Percentiles rank a stretch among this genome's conserved stretches.
phyloP scores from a whole-genome alignment of 92 coral and sea anemone genomes.

The Heteractis magnifica region DNA sequence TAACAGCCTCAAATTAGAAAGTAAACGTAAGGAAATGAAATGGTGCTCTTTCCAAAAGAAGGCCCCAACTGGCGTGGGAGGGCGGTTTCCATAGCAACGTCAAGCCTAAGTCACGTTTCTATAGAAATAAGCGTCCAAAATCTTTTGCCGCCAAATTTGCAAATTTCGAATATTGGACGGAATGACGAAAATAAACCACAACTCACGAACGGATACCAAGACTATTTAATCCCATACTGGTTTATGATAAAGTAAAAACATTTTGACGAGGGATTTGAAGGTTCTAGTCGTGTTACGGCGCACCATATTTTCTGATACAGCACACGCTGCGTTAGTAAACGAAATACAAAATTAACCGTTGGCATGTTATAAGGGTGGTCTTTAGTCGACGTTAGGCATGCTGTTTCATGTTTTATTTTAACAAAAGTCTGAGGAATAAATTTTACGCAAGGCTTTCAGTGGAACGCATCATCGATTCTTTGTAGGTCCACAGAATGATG shows the following conservation, averaged over 20 bases:
- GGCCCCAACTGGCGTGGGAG: constrained; percentile 69
- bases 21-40: constrained; percentile 68
- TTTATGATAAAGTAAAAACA: constrained; percentile 1
- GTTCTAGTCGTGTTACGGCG: constrained; percentile 8
- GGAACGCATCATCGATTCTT: constrained; percentile 33
- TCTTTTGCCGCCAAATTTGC: constrained; percentile 76
- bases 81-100: constrained; percentile 76
- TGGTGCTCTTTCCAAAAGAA: constrained; percentile 57
- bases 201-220: constrained; percentile 27
- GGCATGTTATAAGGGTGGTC: constrained; percentile 1
- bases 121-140: constrained; percentile 75
- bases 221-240: constrained; percentile 19
- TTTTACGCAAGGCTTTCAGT: constrained; percentile 24
- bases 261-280: neutral
- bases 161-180: constrained; percentile 59
- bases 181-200: constrained; percentile 33
- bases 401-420: constrained; percentile 21
- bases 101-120: constrained; percentile 71
- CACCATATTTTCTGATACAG: neutral
- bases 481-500: constrained; percentile 9
- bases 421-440: constrained; percentile 22
- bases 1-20: constrained; percentile 65
- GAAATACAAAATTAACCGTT: constrained; percentile 24
- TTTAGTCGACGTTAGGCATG: constrained; percentile 23
- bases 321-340: constrained; percentile 24